phyloP scores from a whole-genome alignment of 2,888 invertebrate species.

The Athrips mouffetella region DNA sequence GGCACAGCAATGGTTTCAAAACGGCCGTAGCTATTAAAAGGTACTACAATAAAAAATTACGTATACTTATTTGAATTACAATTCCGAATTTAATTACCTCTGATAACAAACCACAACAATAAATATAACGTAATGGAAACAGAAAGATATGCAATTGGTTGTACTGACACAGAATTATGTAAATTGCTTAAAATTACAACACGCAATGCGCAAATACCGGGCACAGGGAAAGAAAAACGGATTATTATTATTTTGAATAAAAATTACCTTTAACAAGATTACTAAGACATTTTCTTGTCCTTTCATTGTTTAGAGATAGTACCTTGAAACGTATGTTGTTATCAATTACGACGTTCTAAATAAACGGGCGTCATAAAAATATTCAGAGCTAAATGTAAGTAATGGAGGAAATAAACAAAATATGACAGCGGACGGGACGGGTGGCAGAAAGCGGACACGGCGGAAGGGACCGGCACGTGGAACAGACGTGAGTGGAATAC shows the following conservation, averaged over 20 bases:
- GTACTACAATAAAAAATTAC: background rate
- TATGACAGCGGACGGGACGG: slow-evolving; percentile 8
- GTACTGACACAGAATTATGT: slow-evolving; percentile 12
- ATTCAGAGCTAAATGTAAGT: background rate
- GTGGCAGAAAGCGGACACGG: background rate
- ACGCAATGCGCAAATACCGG: slow-evolving; percentile 10
- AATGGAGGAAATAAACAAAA: slow-evolving; percentile 11
- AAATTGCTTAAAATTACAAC: slow-evolving; percentile 12
- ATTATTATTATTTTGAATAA: background rate
- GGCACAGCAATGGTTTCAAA: no score
- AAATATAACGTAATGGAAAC: slow-evolving; percentile 8
- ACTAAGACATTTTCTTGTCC: background rate
- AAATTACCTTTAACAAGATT: background rate
- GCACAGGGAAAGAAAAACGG: background rate
- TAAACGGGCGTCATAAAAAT: no score
- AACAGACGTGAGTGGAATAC: background rate
- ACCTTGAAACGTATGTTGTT: no score
- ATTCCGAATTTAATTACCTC: slow-evolving; percentile 1
- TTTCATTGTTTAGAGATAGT: no score
- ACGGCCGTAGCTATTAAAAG: no score
- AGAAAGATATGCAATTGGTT: slow-evolving; percentile 11
- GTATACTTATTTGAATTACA: background rate
- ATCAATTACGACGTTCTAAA: no score
- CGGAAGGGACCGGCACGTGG: slow-evolving; percentile 9
- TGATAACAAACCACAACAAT: slow-evolving; percentile 7